Evolutionary conservation across 2,888 invertebrate genomes (phyloP), one percentile per base, ranked within the genome.

Genomic region (Drosophila fungiperda): DNA sequence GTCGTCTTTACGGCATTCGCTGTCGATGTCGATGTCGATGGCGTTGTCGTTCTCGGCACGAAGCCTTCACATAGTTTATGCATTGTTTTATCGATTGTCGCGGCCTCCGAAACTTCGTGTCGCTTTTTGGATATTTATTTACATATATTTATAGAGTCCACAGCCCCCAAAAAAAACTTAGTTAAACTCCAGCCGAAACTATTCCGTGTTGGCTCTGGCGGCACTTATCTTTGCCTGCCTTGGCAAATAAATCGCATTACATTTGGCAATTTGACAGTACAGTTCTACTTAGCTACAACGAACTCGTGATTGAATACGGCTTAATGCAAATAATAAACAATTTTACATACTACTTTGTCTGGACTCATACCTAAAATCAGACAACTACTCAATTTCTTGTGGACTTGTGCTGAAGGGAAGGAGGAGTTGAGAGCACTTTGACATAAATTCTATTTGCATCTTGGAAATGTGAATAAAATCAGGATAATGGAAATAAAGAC

Each of bases 51-150:
- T 64, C 65, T 76, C 80, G 70, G 64, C 85, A 87, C 85, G 85
- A 89, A 89, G 80, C 78, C 89, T 88, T 82, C 86, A 73, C 86
- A 75, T 80, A 80, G 83, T 83, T 85, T 83, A 78, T 88, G 84
- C 90, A 84, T 91, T 92, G 92, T 92, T 92, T 92, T 92, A 92
- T 92, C 92, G 92, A 92, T 92, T 92, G 87, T 86, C 78, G 84
- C 85, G 73, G 62, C 76, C 69, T 68, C 72, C 65, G 60, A 70
- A 55, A 73, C 68, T 64, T 83, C 74, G 82, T 82, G 78, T 83
- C 74, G 73, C 52, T 79, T 85, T 74, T 66, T 71, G 40, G 62
- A 40, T 52, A 76, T 75, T 38, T 70, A 58, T 70, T 60, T 58
- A 60, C 60, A 61, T 58, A 29, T 86, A 85, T 88, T 83, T 83